Evolutionary conservation across 2,888 invertebrate species (phyloP), one percentile per base, ranked within the genome.

Genomic region (Diachrysia chrysitis): DNA sequence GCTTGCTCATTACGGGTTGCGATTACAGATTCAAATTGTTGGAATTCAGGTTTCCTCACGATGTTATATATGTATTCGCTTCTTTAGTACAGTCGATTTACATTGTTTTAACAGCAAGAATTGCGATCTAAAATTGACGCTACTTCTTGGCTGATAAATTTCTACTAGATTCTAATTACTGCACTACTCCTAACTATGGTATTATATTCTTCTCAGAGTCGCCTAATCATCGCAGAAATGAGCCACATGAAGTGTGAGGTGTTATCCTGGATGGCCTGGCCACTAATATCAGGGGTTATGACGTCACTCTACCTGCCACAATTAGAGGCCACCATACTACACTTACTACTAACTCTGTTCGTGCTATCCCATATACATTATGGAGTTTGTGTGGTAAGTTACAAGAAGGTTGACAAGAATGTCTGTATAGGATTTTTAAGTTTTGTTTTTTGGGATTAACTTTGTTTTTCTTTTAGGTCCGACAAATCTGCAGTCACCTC

Each of bases 201-300:
- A n/a, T n/a, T n/a, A n/a, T n/a, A 5, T 25, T 69, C 25, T 56
- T 46, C 71, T 93, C 94, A 99, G 99, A 98, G 99, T 90, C 98
- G 99, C 10, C 95, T 99, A 69, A 99, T 99, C 81, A 98, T 99
- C 23, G 97, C 98, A 0, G 99, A 99, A 95, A 99, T 99, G 99
- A 98, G 98, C 79, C 97, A 97, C 82, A 98, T 98, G 7, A 96
- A 98, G 61, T 98, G 98, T 89, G 98, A 99, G 87, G 95, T 97
- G 61, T 96, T 98, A 85, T 98, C 98, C 90, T 97, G 97, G 96
- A 95, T 98, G 82, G 94, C 98, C 87, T 96, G 97, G 90, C 97
- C 97, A 0, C 93, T 97, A 42, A 90, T 96, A 19, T 87, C 96
- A 0, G 96, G 96, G 0, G 96, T 97, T 0, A 85, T 93, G 6